phyloP scores from a whole-genome alignment of 2,888 invertebrate species.

The Mesoligia furuncula region DNA sequence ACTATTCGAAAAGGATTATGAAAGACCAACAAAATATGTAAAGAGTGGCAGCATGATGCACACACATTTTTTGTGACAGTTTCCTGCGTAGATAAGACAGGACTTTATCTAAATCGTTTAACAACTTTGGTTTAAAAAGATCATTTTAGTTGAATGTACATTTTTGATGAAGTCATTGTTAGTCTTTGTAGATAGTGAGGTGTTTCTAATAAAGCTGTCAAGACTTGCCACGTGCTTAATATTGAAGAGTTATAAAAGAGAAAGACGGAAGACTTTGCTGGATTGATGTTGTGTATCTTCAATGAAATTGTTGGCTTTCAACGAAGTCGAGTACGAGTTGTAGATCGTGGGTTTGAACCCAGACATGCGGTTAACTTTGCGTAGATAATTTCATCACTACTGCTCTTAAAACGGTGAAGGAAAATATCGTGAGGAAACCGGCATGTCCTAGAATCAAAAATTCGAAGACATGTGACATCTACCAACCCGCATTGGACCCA shows the following conservation, averaged over 20 bases:
- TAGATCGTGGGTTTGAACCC: too few species aligned
- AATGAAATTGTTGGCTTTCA: too few species aligned
- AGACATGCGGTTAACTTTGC: too few species aligned
- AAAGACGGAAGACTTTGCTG: background rate
- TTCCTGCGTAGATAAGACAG: slow-evolving; percentile 57
- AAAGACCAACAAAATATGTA: slow-evolving; percentile 24
- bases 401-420: too few species aligned
- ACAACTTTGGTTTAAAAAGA: slow-evolving; percentile 52
- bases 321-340: too few species aligned
- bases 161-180: slow-evolving; percentile 45
- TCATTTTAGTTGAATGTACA: slow-evolving; percentile 41
- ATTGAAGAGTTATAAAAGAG: background rate
- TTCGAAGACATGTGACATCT: too few species aligned
- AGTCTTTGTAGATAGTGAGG: slow-evolving; percentile 20
- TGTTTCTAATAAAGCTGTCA: slow-evolving; percentile 4
- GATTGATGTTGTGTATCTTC: background rate
- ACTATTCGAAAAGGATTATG: slow-evolving; percentile 9
- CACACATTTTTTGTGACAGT: slow-evolving; percentile 48
- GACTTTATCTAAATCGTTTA: slow-evolving; percentile 62
- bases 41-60: slow-evolving; percentile 56
- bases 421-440: too few species aligned
- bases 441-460: too few species aligned
- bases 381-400: too few species aligned
- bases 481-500: too few species aligned
- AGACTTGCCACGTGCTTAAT: background rate